Evolutionary conservation across 1,140 invertebrate species (phyloP), one percentile per base, ranked within the genome.

Genomic region (Teleogryllus occipitalis): DNA sequence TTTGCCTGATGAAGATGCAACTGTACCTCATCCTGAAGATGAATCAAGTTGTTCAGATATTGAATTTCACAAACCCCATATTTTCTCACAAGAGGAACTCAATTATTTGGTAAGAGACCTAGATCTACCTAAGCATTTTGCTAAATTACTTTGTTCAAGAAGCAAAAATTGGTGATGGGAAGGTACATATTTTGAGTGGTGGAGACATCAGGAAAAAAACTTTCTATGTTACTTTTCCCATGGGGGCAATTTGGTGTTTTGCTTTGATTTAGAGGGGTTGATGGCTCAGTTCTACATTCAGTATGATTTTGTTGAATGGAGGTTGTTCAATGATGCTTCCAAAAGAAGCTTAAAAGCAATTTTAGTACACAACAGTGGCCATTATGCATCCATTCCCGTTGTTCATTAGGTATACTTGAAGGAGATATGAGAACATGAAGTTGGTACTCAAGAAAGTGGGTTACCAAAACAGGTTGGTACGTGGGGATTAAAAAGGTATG

Each of bases 181-280:
- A 46, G 39, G 76, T 39, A 46, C 76, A 77, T 77, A n/a, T 77
- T 47, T 77, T 18, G 8, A 21, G 8, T 47, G 46, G 46, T 77
- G 46, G 8, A 77, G 76, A 22, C 10, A 7, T 10, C 39, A 18
- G 46, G 7, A 46, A 46, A 15, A 7, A 22, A 8, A n/a, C 18
- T 18, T 77, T 27, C 46, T 8, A 39, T 18, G n/a, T 75, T 22
- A 21, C n/a, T n/a, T 77, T 77, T 78, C 27, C 39, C 18, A 79
- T 46, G 39, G 49, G 72, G 78, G 49, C 14, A 27, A 22, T 46
- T 79, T 74, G 15, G 78, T 79, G 39, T 79, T 75, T 46, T 79
- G 78, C 27, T 18, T 22, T 75, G 65, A 79, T 75, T 47, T 27
- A 47, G n/a, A 18, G 46, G 46, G 8, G 18, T n/a, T n/a, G n/a